phyloP scores from a whole-genome alignment of 1,140 invertebrate genomes.

The Neodiprion fabricii region DNA sequence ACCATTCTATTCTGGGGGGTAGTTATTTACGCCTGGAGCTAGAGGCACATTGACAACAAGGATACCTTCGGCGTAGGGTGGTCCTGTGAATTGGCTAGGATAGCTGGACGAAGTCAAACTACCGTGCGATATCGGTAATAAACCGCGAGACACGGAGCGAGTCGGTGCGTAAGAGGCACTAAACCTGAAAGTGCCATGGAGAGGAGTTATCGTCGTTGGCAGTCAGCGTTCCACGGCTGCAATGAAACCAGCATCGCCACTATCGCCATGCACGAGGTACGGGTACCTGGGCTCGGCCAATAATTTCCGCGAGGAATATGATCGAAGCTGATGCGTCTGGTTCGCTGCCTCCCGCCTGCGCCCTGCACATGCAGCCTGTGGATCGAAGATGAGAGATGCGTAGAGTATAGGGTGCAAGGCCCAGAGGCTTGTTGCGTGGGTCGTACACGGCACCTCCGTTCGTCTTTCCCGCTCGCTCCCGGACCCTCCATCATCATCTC shows the following conservation, averaged over 20 bases:
- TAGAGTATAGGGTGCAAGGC: constrained; percentile 26
- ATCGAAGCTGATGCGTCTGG: constrained; percentile 47
- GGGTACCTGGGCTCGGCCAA: constrained; percentile 29
- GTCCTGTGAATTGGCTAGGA: no score
- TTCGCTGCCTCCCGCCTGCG: constrained; percentile 24
- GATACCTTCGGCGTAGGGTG: no score
- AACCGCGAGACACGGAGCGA: not conserved
- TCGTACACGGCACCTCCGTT: constrained; percentile 43
- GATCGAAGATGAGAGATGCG: constrained; percentile 41
- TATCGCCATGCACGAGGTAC: constrained; percentile 37
- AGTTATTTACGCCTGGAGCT: no score
- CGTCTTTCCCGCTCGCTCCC: constrained; percentile 20
- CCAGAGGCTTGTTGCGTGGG: constrained; percentile 45
- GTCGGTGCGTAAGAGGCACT: not conserved
- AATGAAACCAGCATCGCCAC: constrained; percentile 19
- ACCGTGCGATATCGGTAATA: constrained; percentile 7
- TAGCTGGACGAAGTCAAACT: not conserved
- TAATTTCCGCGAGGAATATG: constrained; percentile 46
- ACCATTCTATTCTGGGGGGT: no score
- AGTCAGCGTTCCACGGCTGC: not conserved
- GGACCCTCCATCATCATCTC: constrained; percentile 18
- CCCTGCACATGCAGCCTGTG: constrained; percentile 41
- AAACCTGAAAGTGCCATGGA: not conserved
- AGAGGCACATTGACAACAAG: no score
- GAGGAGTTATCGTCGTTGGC: not conserved